A percentile compares a stretch with the other conserved stretches of the same genome.
Evolutionary conservation across 2,797 vertebrate genomes (phyloP).

Genomic region (Darevskia nairensis): DNA sequence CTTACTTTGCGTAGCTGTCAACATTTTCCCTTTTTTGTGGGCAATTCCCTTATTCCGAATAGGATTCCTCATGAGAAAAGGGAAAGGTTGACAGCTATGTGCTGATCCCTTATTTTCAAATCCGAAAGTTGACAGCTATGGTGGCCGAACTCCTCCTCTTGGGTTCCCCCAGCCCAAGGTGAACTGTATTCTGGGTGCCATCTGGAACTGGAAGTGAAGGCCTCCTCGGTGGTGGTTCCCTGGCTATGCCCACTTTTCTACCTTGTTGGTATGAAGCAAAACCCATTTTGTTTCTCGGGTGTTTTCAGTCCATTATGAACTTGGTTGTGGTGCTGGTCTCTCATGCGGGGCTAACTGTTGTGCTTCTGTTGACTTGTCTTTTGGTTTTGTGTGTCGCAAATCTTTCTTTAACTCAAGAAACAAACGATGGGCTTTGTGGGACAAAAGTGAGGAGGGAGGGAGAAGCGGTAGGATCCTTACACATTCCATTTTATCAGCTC

Average conservation of each 20-base stretch:
- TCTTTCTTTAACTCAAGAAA: background rate
- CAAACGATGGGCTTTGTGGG: background rate
- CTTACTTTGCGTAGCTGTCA: too few relatives aligned
- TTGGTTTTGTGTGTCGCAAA: background rate
- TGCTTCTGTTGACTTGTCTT: background rate
- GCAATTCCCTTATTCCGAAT: too few relatives aligned
- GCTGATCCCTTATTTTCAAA: too few relatives aligned
- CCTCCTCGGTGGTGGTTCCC: background rate
- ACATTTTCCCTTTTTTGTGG: too few relatives aligned
- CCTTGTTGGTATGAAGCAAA: background rate
- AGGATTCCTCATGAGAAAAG: too few relatives aligned
- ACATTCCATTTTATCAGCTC: slow-evolving; percentile 58
- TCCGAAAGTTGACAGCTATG: too few relatives aligned
- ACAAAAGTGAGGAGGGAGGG: slow-evolving; percentile 35
- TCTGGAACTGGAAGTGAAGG: background rate
- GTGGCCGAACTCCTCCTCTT: too few relatives aligned
- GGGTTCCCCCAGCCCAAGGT: too few relatives aligned
- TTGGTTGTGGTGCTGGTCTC: background rate
- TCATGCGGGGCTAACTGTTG: background rate
- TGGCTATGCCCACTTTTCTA: background rate
- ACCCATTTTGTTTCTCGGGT: background rate
- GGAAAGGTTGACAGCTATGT: too few relatives aligned
- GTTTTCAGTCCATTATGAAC: background rate
- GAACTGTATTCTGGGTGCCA: background rate
- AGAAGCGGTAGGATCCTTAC: slow-evolving; percentile 38